Percentiles rank a stretch among this genome's conserved stretches.
phyloP scores from a whole-genome alignment of 2,797 vertebrate species.

The Urophycis tenuis region DNA sequence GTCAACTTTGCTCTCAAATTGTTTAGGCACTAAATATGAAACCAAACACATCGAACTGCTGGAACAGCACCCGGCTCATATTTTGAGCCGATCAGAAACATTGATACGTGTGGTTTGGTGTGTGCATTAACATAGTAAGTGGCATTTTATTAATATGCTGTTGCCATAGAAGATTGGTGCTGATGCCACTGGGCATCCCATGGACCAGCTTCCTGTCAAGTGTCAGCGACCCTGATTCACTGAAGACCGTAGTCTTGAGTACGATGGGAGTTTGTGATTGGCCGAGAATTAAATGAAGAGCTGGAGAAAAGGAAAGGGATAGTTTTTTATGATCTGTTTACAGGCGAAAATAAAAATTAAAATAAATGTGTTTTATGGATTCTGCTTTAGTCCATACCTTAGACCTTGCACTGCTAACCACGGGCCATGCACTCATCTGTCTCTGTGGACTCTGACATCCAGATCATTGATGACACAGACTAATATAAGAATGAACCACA shows the following conservation, averaged over 20 bases:
- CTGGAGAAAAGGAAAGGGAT: not conserved
- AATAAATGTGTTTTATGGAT: not conserved
- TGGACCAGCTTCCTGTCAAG: not conserved
- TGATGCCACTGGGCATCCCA: not conserved
- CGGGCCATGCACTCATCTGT: not conserved
- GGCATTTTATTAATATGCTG: not conserved
- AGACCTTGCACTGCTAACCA: not conserved
- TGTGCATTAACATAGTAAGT: not conserved
- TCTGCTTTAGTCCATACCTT: not conserved
- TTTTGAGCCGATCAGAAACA: not conserved
- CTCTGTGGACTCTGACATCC: not conserved
- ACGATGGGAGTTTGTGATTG: not conserved
- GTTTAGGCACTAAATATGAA: not conserved
- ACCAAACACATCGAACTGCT: not conserved
- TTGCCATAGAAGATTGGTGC: not conserved
- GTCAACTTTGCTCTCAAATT: not conserved
- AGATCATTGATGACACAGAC: not conserved
- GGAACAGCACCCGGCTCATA: not conserved
- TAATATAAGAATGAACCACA: not conserved
- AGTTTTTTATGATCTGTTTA: not conserved
- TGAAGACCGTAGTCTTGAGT: not conserved
- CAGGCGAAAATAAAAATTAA: not conserved
- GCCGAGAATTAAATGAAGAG: not conserved
- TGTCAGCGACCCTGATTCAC: not conserved
- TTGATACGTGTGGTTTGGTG: not conserved